Evolutionary conservation across 2,797 vertebrate species (phyloP).

Genomic region (Halcyon leucocephala): DNA sequence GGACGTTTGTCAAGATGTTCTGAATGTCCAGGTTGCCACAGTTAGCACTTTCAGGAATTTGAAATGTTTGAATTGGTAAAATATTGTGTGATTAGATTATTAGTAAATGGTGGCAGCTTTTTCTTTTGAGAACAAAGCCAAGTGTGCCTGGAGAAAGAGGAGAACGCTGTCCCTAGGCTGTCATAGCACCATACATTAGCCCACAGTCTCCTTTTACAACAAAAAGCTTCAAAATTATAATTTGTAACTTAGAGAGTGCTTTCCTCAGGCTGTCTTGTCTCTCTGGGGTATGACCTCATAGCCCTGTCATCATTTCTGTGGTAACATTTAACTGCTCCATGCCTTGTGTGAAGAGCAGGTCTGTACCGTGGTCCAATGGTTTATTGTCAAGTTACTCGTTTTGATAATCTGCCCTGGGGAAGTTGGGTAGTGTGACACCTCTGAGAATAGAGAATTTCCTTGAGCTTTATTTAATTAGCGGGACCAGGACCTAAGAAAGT

Average conservation of each 20-base stretch:
- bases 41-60: background rate
- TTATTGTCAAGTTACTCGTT: background rate
- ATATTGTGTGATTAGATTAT: background rate
- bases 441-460: background rate
- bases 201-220: background rate
- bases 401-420: background rate
- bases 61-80: background rate
- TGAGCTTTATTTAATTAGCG: background rate
- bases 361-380: background rate
- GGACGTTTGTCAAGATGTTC: background rate
- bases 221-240: background rate
- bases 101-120: background rate
- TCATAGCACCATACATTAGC: background rate
- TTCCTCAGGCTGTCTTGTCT: background rate
- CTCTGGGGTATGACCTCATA: background rate
- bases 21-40: background rate
- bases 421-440: background rate
- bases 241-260: background rate
- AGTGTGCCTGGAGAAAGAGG: background rate
- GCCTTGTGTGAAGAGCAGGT: background rate
- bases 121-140: background rate
- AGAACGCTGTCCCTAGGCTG: background rate
- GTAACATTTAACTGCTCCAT: background rate
- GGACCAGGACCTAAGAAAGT: fast-evolving
- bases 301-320: background rate